Percentiles rank a stretch among this genome's conserved stretches.
Evolutionary conservation across 2,797 vertebrate genomes (phyloP).

Genomic region (Dromococcyx pavoninus): DNA sequence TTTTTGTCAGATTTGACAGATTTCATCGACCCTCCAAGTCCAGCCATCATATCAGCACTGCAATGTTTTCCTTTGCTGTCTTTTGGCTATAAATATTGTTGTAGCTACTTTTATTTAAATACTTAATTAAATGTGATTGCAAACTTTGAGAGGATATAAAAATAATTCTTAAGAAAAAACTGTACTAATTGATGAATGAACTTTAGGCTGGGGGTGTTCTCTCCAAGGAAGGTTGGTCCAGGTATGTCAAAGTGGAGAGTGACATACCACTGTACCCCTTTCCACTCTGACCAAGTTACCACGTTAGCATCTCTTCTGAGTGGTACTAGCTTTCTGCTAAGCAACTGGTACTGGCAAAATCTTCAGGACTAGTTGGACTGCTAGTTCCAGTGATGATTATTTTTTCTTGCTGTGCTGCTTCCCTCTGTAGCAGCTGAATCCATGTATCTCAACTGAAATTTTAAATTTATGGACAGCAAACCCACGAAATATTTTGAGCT

Average conservation of each 20-base stretch:
- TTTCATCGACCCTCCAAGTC: background rate
- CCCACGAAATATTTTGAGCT: background rate
- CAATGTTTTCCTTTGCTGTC: background rate
- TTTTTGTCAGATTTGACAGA: background rate
- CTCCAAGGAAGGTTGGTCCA: background rate
- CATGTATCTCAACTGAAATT: background rate
- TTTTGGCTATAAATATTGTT: slow-evolving; percentile 14
- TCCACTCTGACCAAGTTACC: background rate
- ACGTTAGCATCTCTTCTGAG: background rate
- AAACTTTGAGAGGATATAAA: slow-evolving; percentile 38
- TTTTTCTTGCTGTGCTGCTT: background rate
- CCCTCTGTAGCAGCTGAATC: background rate
- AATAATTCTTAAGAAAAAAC: background rate
- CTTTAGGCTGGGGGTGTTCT: background rate
- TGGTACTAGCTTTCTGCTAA: background rate
- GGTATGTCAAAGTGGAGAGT: background rate
- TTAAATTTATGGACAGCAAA: background rate
- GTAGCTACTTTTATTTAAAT: slow-evolving; percentile 50
- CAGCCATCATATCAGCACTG: background rate
- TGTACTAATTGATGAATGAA: background rate
- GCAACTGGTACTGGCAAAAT: background rate
- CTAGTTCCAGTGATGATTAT: background rate
- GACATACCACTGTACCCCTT: background rate
- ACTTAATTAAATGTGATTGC: slow-evolving; percentile 44
- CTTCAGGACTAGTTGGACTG: background rate